Evolutionary conservation across 2,888 invertebrate species (phyloP).

Genomic region (Dorcus parallelipipedus): DNA sequence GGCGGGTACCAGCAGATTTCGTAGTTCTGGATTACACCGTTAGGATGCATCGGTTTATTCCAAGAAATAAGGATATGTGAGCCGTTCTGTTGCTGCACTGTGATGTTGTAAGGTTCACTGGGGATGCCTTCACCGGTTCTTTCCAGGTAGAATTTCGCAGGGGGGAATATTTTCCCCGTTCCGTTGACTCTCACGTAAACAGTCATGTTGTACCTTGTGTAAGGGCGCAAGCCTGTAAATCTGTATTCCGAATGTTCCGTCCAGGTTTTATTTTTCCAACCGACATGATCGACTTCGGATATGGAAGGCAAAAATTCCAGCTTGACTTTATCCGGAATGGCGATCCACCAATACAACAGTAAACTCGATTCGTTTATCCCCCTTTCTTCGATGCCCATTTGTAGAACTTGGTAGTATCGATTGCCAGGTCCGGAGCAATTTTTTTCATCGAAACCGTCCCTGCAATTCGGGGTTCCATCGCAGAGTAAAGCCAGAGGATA

Average conservation of each 20-base stretch:
- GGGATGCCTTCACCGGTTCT: slow-evolving; percentile 52
- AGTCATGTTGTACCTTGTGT: slow-evolving; percentile 75
- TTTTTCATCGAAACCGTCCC: slow-evolving; percentile 71
- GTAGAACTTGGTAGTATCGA: slow-evolving; percentile 48
- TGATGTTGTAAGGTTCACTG: slow-evolving; percentile 64
- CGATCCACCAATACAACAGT: slow-evolving; percentile 62
- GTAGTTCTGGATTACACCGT: slow-evolving; percentile 63
- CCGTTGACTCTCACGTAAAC: slow-evolving; percentile 66
- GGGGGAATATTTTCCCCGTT: slow-evolving; percentile 57
- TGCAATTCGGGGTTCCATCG: slow-evolving; percentile 67
- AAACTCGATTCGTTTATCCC: slow-evolving; percentile 62
- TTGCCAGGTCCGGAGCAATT: slow-evolving; percentile 54
- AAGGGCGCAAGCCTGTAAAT: slow-evolving; percentile 65
- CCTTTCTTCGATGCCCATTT: slow-evolving; percentile 62
- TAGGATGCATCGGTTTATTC: slow-evolving; percentile 62
- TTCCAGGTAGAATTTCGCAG: slow-evolving; percentile 54
- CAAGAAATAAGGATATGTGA: slow-evolving; percentile 65
- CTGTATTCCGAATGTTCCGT: slow-evolving; percentile 57
- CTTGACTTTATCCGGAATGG: slow-evolving; percentile 45
- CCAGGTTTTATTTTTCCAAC: slow-evolving; percentile 65
- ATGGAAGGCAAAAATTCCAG: slow-evolving; percentile 70
- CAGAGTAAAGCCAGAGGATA: slow-evolving; percentile 60
- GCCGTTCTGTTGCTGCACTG: slow-evolving; percentile 62
- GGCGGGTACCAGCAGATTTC: slow-evolving; percentile 64
- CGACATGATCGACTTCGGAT: slow-evolving; percentile 50